Evolutionary conservation across 2,113 vertebrate genomes (phyloP).

Genomic region (Strix uralensis): DNA sequence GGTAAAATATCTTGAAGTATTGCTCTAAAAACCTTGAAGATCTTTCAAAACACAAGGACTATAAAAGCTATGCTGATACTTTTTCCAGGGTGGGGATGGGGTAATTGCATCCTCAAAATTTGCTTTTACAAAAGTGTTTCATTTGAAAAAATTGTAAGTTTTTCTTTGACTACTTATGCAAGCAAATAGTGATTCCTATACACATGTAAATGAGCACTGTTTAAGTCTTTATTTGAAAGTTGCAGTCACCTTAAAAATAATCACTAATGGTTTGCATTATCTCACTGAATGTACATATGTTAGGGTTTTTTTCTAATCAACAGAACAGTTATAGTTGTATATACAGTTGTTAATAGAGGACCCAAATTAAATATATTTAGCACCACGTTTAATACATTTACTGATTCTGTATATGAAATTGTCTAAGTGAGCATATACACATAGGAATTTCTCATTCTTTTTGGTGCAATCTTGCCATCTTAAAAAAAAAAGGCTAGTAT

Average conservation of each 20-base stretch:
- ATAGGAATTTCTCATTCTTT: background rate
- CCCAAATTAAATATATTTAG: background rate
- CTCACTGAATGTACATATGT: accelerated
- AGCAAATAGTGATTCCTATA: background rate
- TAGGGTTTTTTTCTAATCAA: background rate
- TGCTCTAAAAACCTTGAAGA: background rate
- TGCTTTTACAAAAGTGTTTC: accelerated
- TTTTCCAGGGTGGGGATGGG: background rate
- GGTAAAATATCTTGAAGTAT: background rate
- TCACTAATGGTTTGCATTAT: background rate
- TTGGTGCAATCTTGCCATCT: background rate
- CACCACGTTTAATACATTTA: background rate
- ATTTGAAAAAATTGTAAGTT: background rate
- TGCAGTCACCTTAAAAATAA: background rate
- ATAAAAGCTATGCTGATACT: background rate
- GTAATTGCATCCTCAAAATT: background rate
- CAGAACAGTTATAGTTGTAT: background rate
- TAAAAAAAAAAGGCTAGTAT: background rate
- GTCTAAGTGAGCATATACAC: background rate
- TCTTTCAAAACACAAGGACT: background rate
- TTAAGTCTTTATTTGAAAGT: background rate
- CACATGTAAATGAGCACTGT: background rate
- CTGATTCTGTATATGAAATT: background rate
- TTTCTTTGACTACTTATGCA: background rate
- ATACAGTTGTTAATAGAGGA: background rate